phyloP scores from a whole-genome alignment of 2,888 invertebrate species.

The Ornithoptera priamus region DNA sequence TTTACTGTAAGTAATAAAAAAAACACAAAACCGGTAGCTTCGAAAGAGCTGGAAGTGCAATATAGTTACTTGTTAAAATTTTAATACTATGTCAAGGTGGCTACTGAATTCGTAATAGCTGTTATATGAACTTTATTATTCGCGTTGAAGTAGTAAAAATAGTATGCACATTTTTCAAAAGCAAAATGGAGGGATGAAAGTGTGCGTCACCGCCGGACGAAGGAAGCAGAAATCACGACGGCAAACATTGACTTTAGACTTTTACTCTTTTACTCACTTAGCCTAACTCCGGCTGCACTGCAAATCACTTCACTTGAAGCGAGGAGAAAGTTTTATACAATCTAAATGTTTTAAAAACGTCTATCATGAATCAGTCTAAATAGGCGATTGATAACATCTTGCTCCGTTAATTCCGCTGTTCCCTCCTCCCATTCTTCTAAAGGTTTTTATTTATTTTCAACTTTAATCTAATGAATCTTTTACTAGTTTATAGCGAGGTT shows the following conservation, averaged over 20 bases:
- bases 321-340: slow-evolving; percentile 61
- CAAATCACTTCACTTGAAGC: slow-evolving; percentile 68
- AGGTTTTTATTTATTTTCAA: slow-evolving; percentile 1
- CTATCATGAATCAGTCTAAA: slow-evolving; percentile 50
- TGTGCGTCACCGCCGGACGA: slow-evolving; percentile 59
- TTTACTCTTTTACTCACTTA: slow-evolving; percentile 78
- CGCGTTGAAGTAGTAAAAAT: slow-evolving; percentile 33
- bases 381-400: slow-evolving; percentile 50
- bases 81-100: slow-evolving; percentile 10
- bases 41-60: slow-evolving; percentile 15
- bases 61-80: slow-evolving; percentile 21
- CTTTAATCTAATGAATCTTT: slow-evolving; percentile 16
- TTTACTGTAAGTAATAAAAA: background rate
- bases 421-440: slow-evolving; percentile 39
- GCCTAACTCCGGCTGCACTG: slow-evolving; percentile 64
- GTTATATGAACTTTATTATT: slow-evolving; percentile 29
- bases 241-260: slow-evolving; percentile 79
- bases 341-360: slow-evolving; percentile 61
- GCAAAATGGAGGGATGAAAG: slow-evolving; percentile 38
- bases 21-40: slow-evolving; percentile 4
- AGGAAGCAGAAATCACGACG: slow-evolving; percentile 71
- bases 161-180: slow-evolving; percentile 35
- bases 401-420: slow-evolving; percentile 47
- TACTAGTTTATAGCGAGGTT: background rate
- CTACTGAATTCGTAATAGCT: slow-evolving; percentile 17